Percentiles rank a stretch among this genome's conserved stretches.
Conservation (phyloP, 2,888 invertebrate genomes). For the Hyles lineata region DNA sequence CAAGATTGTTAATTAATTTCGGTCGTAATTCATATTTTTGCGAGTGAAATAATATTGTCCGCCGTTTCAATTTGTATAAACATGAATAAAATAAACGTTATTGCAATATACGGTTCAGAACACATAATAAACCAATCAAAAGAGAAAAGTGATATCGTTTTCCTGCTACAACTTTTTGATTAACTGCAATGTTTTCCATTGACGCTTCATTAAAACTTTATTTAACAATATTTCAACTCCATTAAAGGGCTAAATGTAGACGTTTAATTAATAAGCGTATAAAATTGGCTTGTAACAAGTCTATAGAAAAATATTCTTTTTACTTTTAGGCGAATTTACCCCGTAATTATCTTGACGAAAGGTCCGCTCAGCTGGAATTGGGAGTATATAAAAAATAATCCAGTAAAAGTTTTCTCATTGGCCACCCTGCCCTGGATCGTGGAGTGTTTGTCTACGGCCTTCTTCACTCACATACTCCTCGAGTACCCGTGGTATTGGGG, state of each 20-base stretch:
- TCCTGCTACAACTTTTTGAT: constrained; percentile 1
- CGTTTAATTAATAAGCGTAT: constrained; percentile 32
- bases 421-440: constrained; percentile 79
- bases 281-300: constrained; percentile 39
- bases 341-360: constrained; percentile 79
- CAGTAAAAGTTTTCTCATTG: constrained; percentile 78
- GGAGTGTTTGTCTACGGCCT: constrained; percentile 76
- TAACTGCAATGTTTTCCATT: constrained; percentile 20
- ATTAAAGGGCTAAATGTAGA: constrained; percentile 11
- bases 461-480: constrained; percentile 73
- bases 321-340: constrained; percentile 76
- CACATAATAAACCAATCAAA: constrained; percentile 14
- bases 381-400: constrained; percentile 79
- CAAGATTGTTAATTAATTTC: too few species aligned
- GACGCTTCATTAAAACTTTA: constrained; percentile 29
- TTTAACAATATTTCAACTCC: constrained; percentile 23
- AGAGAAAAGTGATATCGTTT: constrained; percentile 15
- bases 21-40: background rate
- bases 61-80: background rate
- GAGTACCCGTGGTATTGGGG: constrained; percentile 82
- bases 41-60: too few species aligned
- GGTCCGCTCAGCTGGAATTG: constrained; percentile 80
- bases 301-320: constrained; percentile 38
- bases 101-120: constrained; percentile 3
- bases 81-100: constrained; percentile 5